phyloP scores from a whole-genome alignment of 2,113 vertebrate species.

The Martes martes region DNA sequence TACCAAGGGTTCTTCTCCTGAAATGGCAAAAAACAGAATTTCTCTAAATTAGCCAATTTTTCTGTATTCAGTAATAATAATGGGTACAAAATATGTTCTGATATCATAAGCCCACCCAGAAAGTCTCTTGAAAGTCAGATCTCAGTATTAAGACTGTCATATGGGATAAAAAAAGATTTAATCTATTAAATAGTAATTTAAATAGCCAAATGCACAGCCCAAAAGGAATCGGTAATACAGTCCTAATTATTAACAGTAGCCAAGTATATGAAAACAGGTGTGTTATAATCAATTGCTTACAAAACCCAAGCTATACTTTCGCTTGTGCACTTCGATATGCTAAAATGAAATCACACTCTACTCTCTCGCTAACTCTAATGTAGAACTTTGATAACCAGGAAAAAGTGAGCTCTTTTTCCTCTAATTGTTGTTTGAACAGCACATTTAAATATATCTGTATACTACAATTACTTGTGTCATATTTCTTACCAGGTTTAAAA shows the following conservation, averaged over 20 bases:
- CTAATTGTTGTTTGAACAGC: neutral
- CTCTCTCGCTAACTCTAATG: neutral
- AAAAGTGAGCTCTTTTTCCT: neutral
- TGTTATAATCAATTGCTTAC: neutral
- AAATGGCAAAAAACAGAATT: slow-evolving; percentile 46
- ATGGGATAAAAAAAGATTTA: neutral
- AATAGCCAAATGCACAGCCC: neutral
- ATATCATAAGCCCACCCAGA: neutral
- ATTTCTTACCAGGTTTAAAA: slow-evolving; percentile 18
- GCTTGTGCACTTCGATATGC: neutral
- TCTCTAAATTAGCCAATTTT: neutral
- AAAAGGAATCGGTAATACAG: neutral
- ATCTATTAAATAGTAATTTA: slow-evolving; percentile 28
- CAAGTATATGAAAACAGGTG: neutral
- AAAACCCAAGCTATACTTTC: neutral
- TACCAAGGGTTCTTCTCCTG: slow-evolving; percentile 83
- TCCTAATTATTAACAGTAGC: neutral
- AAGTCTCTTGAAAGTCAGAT: neutral
- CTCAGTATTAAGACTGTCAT: neutral
- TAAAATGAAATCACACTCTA: neutral
- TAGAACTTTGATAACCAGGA: neutral
- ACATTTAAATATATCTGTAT: neutral
- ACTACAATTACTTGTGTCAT: neutral
- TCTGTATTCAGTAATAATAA: neutral
- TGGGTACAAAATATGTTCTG: neutral